Evolutionary conservation across 1,140 invertebrate species (phyloP).

Genomic region (Neodiprion fabricii): DNA sequence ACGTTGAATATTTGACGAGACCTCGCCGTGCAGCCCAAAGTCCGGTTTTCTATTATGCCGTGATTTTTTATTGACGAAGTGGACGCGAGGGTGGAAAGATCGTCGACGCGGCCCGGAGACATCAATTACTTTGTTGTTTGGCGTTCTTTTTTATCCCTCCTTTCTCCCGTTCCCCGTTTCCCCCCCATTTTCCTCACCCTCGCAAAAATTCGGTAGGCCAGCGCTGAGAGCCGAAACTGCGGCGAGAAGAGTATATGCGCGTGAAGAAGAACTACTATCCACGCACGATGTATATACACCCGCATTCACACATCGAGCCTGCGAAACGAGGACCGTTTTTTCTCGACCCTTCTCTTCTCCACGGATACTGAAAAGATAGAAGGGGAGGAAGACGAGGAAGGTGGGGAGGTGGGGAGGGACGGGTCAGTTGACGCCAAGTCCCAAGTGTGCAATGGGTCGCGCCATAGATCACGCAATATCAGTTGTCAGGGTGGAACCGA

Average conservation of each 20-base stretch:
- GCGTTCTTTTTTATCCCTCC: conserved; percentile 17
- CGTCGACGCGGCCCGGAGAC: not conserved
- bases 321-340: too few relatives aligned
- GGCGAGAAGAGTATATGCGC: too few relatives aligned
- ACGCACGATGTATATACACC: too few relatives aligned
- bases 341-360: not conserved
- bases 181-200: conserved; percentile 14
- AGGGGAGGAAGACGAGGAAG: not conserved
- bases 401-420: not conserved
- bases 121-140: conserved; percentile 11
- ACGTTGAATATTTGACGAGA: not conserved
- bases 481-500: conserved; percentile 4
- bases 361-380: conserved; percentile 6
- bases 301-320: not conserved
- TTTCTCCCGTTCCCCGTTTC: conserved; percentile 8
- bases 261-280: too few relatives aligned
- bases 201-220: too few relatives aligned
- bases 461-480: conserved; percentile 7
- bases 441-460: conserved; percentile 6
- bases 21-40: not conserved
- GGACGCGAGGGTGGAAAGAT: not conserved
- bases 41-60: conserved; percentile 1
- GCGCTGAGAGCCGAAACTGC: too few relatives aligned
- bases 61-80: conserved; percentile 3
- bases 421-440: not conserved